Percentiles rank a stretch among this genome's conserved stretches.
Conservation (phyloP, 2,797 vertebrate species). For the Propithecus perrieri region DNA sequence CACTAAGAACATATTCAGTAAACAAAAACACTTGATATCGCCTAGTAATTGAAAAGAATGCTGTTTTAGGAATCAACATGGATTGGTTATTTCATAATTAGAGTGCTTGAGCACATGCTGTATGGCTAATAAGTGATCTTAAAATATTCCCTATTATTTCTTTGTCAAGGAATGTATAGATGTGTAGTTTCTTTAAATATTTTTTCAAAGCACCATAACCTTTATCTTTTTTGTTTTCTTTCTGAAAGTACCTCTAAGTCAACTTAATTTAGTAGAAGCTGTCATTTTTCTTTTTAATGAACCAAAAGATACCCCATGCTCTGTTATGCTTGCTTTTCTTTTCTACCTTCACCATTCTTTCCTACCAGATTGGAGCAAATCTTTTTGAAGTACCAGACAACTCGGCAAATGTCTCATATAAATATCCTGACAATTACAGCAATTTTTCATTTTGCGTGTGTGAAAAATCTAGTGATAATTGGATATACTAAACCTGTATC, state of each 20-base stretch:
- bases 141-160: not conserved
- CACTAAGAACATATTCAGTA: not conserved
- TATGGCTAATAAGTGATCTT: not conserved
- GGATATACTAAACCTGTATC: not conserved
- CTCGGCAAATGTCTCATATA: not conserved
- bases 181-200: not conserved
- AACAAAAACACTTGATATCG: not conserved
- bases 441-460: not conserved
- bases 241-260: not conserved
- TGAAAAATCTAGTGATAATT: conserved; percentile 36
- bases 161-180: not conserved
- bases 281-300: conserved; percentile 26
- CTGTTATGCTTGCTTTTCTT: not conserved
- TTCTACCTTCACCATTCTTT: not conserved
- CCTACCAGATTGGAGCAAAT: not conserved
- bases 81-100: not conserved
- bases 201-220: not conserved
- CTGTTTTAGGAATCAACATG: not conserved
- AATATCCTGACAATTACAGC: conserved; percentile 1
- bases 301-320: not conserved
- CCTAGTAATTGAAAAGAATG: not conserved
- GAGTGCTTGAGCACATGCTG: not conserved
- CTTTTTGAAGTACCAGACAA: not conserved
- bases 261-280: not conserved
- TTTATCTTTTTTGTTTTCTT: not conserved